Evolutionary conservation across 2,888 invertebrate species (phyloP), one percentile per base, ranked within the genome.

Genomic region (Leptinotarsa haldemani): DNA sequence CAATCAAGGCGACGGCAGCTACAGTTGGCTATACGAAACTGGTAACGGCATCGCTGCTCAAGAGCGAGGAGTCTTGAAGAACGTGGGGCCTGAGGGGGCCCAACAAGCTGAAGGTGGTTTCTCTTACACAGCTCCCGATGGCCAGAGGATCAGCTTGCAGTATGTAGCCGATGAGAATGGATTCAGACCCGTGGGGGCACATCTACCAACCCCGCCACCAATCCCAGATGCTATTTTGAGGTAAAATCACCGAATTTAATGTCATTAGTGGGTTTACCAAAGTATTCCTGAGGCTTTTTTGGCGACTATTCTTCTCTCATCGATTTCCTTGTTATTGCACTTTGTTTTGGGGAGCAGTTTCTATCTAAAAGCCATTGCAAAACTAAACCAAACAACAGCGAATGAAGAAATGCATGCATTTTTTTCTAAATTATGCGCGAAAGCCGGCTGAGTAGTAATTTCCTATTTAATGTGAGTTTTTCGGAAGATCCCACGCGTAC

Each of bases 121-220:
- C 84, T 89, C 90, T 2, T 91, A 91, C 85, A 90, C 88, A 0
- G 90, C 90, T 1, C 90, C 91, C 3, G 91, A 91, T 78, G 92
- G 91, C 0, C 89, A 89, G 18, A 85, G 87, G 1, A 90, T 90
- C 85, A 88, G 89, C 1, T 86, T 91, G 48, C 88, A 88, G 2
- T 91, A 91, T 80, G 88, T 88, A 0, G 91, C 91, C 69, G 91
- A 91, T 77, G 91, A 91, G 82, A 87, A 90, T 73, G 91, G 91
- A 2, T 91, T 90, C 86, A 87, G 88, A 58, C 88, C 91, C 0
- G 85, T 88, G 61, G 91, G 91, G 0, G 89, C 88, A 0, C 91
- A 91, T 79, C 82, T 91, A 53, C 91, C 91, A 9, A 91, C 90
- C 0, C 89, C 91, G 0, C 91, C 91, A 1, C 91, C 91, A 15